These are phyloP conservation scores for Drepanosiphum platanoidis DNA, from an alignment of 2,888 invertebrate genomes.

Conservation along the genomic window DNA sequence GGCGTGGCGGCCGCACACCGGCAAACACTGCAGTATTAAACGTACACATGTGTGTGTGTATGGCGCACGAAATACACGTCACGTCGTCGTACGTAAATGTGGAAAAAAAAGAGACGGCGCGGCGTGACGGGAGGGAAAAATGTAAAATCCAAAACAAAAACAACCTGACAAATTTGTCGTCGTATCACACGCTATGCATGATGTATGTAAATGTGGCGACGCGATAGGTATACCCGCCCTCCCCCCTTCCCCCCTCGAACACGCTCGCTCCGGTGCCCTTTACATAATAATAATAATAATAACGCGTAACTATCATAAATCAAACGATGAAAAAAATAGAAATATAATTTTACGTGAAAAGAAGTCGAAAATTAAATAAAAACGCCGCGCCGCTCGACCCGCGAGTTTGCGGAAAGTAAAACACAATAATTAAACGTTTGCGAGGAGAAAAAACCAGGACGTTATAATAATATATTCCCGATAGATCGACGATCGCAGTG, in stretches of 20 bases:
- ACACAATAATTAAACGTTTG: too few relatives aligned
- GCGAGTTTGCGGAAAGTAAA: conserved; percentile 3
- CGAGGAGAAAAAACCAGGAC: too few relatives aligned
- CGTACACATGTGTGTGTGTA: not conserved
- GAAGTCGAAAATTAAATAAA: not conserved
- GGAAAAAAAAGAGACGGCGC: not conserved
- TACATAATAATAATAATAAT: not conserved
- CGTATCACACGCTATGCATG: not conserved
- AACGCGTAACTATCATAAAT: not conserved
- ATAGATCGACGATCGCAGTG: too few relatives aligned
- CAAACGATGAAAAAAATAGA: conserved; percentile 29
- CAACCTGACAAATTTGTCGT: conserved; percentile 22
- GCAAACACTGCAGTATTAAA: not conserved
- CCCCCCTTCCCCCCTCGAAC: too few relatives aligned
- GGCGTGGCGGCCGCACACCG: conserved; percentile 43
- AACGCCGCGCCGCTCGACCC: too few relatives aligned
- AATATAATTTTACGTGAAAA: not conserved
- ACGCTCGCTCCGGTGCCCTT: not conserved
- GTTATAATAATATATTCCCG: too few relatives aligned
- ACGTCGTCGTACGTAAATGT: not conserved
- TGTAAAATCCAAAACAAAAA: conserved; percentile 24
- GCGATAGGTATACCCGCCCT: not conserved
- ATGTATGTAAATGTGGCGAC: not conserved
- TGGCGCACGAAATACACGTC: not conserved
- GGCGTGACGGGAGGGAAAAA: not conserved